phyloP scores from a whole-genome alignment of 2,888 invertebrate species.

The Zele albiditarsus region DNA sequence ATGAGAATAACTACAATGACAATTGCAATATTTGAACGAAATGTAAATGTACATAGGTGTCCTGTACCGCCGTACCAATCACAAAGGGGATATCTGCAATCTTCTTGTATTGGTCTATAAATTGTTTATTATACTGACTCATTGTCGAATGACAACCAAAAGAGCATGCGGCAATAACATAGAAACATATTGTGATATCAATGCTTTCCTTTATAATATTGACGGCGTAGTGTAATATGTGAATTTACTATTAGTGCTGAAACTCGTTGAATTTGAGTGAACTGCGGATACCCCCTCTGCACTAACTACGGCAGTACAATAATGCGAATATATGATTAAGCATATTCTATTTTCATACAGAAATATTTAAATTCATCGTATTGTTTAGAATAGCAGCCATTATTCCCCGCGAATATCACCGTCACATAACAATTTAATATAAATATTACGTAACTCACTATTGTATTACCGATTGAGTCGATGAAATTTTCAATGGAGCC shows the following conservation, averaged over 20 bases:
- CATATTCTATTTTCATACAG: not conserved
- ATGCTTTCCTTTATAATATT: too few relatives aligned
- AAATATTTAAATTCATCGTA: not conserved
- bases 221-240: too few relatives aligned
- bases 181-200: too few relatives aligned
- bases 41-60: conserved; percentile 7
- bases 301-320: too few relatives aligned
- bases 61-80: not conserved
- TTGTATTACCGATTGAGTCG: not conserved
- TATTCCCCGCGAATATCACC: not conserved
- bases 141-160: too few relatives aligned
- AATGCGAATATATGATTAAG: not conserved
- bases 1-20: not conserved
- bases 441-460: not conserved
- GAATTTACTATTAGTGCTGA: too few relatives aligned
- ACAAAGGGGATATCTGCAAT: not conserved
- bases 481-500: not conserved
- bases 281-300: too few relatives aligned
- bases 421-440: not conserved
- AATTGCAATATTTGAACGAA: not conserved
- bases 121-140: too few relatives aligned
- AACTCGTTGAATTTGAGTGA: too few relatives aligned
- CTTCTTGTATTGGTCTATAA: too few relatives aligned
- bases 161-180: too few relatives aligned
- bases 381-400: not conserved